A percentile compares a stretch with the other conserved stretches of the same genome.
Evolutionary conservation across 2,113 vertebrate species (phyloP).

Genomic region (Eptesicus fuscus): DNA sequence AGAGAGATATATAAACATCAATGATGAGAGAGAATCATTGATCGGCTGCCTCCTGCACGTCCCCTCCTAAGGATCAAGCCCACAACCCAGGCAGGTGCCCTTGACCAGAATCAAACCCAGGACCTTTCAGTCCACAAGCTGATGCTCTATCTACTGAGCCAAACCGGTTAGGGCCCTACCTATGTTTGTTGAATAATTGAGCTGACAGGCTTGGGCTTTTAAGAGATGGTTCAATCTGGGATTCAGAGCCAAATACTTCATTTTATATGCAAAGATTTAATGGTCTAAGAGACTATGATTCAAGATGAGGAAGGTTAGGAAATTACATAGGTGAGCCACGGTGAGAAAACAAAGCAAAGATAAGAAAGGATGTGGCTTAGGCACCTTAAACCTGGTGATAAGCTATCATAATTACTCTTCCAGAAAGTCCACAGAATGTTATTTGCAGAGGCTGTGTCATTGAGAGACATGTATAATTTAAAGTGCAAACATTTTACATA

Average conservation of each 20-base stretch:
- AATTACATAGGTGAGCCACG: not conserved
- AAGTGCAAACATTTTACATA: constrained; percentile 37
- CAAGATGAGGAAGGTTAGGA: not conserved
- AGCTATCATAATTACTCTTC: not conserved
- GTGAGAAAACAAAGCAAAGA: not conserved
- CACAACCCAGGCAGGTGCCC: no score
- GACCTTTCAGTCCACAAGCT: no score
- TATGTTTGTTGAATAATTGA: not conserved
- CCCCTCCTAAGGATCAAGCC: no score
- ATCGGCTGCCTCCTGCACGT: no score
- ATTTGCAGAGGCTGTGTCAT: constrained; percentile 44
- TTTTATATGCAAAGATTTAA: not conserved
- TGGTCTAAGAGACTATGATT: not conserved
- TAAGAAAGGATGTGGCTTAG: not conserved
- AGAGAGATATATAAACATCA: no score
- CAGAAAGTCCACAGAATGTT: constrained; percentile 45
- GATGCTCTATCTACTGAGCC: no score
- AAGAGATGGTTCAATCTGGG: not conserved
- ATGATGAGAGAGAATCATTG: no score
- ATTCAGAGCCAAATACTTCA: not conserved
- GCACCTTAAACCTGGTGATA: not conserved
- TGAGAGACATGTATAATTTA: constrained; percentile 59
- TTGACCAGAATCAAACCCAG: no score
- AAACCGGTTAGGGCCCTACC: no score
- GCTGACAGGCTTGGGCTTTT: not conserved